Base-by-base conservation (phyloP, 2,113 vertebrate species). In the Chaetura pelagica region DNA sequence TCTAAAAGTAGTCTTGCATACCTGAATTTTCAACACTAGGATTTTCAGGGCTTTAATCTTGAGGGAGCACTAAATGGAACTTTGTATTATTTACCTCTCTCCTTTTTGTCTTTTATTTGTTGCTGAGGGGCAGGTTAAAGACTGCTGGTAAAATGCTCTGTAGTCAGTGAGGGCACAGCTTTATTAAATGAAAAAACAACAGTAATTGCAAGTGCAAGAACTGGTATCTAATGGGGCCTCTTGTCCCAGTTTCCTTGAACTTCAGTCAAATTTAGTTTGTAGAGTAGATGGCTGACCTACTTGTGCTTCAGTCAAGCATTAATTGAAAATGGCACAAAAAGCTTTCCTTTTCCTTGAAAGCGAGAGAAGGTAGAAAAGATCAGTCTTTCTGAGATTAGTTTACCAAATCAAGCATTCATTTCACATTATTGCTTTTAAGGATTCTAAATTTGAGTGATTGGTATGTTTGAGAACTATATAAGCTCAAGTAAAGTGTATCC, bases 191-290 rank as follows among this genome's bases (percentile, higher is more conserved):
- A 72, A 77, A 24, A 69, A 86, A 42, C 63, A 51, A 0, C 23
- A 23, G 34, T 44, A 74, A 52, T 54, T 52, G 46, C 52, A 74
- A 42, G 38, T 46, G 16, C 30, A 76, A n/a, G 68, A 86, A 13
- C 54, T 49, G n/a, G 55, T 79, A 57, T 62, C 51, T 83, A 75
- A 24, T n/a, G 64, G 69, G 79, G 54, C 87, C 57, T 84, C 85
- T 51, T 92, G 87, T 61, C 83, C 94, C 84, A 81, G 24, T 94
- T 96, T 52, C 32, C 78, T 72, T 89, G 89, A 93, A 73, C 51
- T 84, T 93, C 59, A 54, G 66, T 86, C 75, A 63, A 34, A 24
- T 76, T 83, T 83, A 80, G 63, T 14, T 69, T 89, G 66, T 61
- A 40, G 78, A 42, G 63, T 89, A 66, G 87, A 42, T 81, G 51